Conservation (phyloP, 2,888 invertebrate genomes). For the Apamea crenata region DNA sequence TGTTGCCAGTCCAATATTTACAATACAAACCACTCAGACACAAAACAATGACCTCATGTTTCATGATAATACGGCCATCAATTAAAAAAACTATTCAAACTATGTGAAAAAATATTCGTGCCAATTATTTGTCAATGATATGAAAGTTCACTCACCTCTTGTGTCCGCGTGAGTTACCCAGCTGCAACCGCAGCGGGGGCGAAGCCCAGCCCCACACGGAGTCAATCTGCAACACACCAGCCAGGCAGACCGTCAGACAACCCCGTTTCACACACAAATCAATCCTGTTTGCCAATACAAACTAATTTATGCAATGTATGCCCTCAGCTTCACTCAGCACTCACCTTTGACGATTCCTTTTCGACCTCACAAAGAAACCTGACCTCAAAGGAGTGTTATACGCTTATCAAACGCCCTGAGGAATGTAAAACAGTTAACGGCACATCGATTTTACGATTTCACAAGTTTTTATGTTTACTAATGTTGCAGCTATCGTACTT, state of each 20-base stretch:
- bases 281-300: constrained; percentile 75
- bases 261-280: constrained; percentile 69
- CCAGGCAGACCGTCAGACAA: constrained; percentile 68
- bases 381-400: constrained; percentile 78
- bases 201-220: constrained; percentile 98
- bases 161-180: constrained; percentile 91
- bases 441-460: constrained; percentile 84
- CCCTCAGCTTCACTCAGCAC: constrained; percentile 76
- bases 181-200: constrained; percentile 95
- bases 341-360: constrained; percentile 87
- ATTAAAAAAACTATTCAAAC: constrained; percentile 65
- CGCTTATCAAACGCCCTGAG: constrained; percentile 76
- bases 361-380: constrained; percentile 76
- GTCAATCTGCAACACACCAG: constrained; percentile 94
- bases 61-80: constrained; percentile 48
- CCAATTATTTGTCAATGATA: constrained; percentile 69
- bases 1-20: constrained; percentile 62
- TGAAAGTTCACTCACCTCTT: constrained; percentile 85
- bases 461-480: constrained; percentile 87
- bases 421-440: constrained; percentile 78
- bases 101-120: constrained; percentile 67
- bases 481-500: constrained; percentile 81
- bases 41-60: constrained; percentile 63
- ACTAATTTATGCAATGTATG: constrained; percentile 83
- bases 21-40: constrained; percentile 55